phyloP scores from a whole-genome alignment of 2,888 invertebrate species.

The Eueremaeus valkanovi region DNA sequence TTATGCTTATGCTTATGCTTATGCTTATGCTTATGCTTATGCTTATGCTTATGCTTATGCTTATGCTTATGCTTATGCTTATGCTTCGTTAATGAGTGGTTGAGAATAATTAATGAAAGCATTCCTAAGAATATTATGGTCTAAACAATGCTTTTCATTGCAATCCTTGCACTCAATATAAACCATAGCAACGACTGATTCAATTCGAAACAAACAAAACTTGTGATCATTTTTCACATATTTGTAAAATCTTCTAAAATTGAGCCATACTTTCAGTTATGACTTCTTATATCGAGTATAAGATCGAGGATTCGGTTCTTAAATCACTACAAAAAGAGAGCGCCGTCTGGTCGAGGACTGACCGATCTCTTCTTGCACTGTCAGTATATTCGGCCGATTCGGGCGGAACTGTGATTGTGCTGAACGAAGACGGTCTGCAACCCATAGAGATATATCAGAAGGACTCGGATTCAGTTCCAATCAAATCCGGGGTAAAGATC shows the following conservation, averaged over 20 bases:
- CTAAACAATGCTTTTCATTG: too few relatives aligned
- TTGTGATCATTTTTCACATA: neutral
- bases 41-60: too few relatives aligned
- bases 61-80: too few relatives aligned
- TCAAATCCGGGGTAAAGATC: conserved; percentile 71
- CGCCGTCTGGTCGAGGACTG: conserved; percentile 22
- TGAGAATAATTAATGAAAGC: too few relatives aligned
- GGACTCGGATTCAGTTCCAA: conserved; percentile 60
- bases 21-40: too few relatives aligned
- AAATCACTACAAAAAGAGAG: conserved; percentile 12
- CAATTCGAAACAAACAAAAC: too few relatives aligned
- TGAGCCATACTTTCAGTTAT: neutral
- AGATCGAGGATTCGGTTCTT: conserved; percentile 30
- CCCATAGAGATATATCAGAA: neutral
- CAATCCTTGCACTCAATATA: too few relatives aligned
- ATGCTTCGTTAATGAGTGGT: too few relatives aligned
- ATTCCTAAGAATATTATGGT: too few relatives aligned
- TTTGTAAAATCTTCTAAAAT: neutral
- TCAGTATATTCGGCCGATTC: conserved; percentile 24
- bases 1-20: too few relatives aligned
- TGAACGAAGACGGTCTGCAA: conserved; percentile 36
- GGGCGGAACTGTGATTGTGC: conserved; percentile 36
- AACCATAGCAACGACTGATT: too few relatives aligned
- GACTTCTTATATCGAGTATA: conserved; percentile 40
- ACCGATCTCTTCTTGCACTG: conserved; percentile 27